phyloP scores from a whole-genome alignment of 2,797 vertebrate species.

The Catharus ustulatus region DNA sequence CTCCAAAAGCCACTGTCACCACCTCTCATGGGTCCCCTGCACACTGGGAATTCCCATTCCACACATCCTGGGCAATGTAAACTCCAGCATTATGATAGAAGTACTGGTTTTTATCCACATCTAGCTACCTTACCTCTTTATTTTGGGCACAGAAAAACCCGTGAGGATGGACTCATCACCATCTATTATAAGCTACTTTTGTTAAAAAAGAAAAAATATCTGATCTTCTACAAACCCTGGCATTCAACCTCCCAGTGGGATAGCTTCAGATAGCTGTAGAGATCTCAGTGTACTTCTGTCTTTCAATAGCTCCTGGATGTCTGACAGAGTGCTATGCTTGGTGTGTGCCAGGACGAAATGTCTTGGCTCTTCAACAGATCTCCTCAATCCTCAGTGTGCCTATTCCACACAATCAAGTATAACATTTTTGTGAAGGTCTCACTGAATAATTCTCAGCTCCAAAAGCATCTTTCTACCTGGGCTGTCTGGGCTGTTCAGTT shows the following conservation, averaged over 20 bases:
- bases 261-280: neutral
- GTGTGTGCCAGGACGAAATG: neutral
- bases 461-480: neutral
- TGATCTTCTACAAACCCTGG: neutral
- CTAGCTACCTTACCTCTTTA: neutral
- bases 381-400: neutral
- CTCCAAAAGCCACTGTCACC: neutral
- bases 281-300: neutral
- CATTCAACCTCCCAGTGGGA: neutral
- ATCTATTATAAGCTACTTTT: neutral
- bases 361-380: neutral
- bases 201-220: neutral
- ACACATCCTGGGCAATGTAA: neutral
- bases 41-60: neutral
- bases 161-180: neutral
- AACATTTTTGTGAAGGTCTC: neutral
- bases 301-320: neutral
- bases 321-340: accelerated
- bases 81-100: neutral
- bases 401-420: neutral
- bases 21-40: accelerated
- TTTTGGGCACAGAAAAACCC: neutral
- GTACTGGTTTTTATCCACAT: neutral
- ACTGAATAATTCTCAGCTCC: neutral
- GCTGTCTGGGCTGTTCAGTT: neutral